A percentile compares a stretch with the other conserved stretches of the same genome.
Conservation (phyloP, 2,113 vertebrate species). For the Beaufortia kweichowensis region DNA sequence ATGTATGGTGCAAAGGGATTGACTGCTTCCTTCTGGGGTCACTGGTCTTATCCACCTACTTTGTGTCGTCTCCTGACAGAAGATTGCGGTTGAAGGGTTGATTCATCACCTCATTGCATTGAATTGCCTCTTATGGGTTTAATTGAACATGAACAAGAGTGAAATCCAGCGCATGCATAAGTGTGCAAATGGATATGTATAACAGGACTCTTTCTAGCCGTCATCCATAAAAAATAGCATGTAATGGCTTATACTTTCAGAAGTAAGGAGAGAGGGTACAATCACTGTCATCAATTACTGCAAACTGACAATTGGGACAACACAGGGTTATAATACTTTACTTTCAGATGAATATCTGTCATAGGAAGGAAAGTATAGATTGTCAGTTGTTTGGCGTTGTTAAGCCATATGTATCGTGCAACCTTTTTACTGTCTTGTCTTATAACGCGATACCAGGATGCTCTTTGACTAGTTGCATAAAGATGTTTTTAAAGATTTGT, state of each 20-base stretch:
- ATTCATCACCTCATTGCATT: constrained; percentile 32
- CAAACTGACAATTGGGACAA: constrained; percentile 39
- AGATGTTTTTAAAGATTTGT: too few species aligned
- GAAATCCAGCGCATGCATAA: constrained; percentile 2
- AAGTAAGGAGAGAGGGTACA: constrained; percentile 33
- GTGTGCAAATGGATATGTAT: constrained; percentile 38
- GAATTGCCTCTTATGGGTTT: constrained; percentile 42
- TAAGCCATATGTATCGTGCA: too few species aligned
- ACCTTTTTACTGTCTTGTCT: too few species aligned
- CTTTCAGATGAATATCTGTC: neutral
- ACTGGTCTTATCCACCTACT: constrained; percentile 24
- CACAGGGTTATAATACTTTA: constrained; percentile 14
- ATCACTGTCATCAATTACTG: constrained; percentile 39
- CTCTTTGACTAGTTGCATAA: too few species aligned
- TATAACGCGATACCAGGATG: too few species aligned
- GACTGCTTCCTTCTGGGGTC: constrained; percentile 31
- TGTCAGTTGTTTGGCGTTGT: neutral
- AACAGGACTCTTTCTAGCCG: constrained; percentile 34
- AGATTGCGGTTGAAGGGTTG: constrained; percentile 12
- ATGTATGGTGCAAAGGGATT: neutral
- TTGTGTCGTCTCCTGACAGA: constrained; percentile 18
- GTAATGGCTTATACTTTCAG: constrained; percentile 40
- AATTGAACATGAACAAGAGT: constrained; percentile 48
- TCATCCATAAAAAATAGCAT: constrained; percentile 38
- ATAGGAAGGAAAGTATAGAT: neutral